phyloP scores from a whole-genome alignment of 2,797 vertebrate species.

The Sebastolobus altivelis region DNA sequence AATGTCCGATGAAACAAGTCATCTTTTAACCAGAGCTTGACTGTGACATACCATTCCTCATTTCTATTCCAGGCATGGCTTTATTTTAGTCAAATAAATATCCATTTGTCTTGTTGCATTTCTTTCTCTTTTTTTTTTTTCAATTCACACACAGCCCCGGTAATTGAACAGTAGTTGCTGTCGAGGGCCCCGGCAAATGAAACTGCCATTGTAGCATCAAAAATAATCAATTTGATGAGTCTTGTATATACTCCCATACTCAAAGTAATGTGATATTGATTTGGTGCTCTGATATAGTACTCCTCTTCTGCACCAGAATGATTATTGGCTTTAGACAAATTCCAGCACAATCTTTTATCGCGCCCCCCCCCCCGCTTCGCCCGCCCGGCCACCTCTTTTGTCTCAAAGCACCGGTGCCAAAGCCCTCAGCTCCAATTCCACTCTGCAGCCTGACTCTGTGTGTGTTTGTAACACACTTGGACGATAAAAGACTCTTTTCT shows the following conservation, averaged over 20 bases:
- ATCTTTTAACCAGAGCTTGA: slow-evolving; percentile 86
- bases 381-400: slow-evolving; percentile 53
- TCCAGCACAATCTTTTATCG: slow-evolving; percentile 75
- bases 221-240: slow-evolving; percentile 90
- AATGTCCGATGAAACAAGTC: slow-evolving; percentile 86
- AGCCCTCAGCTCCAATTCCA: slow-evolving; percentile 51
- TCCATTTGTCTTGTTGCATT: slow-evolving; percentile 83
- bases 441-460: slow-evolving; percentile 36
- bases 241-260: slow-evolving; percentile 87
- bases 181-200: slow-evolving; percentile 80
- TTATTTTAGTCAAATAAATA: slow-evolving; percentile 87
- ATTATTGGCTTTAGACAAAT: slow-evolving; percentile 88
- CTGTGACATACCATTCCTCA: slow-evolving; percentile 85
- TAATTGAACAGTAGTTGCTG: slow-evolving; percentile 86
- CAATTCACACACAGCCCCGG: slow-evolving; percentile 65
- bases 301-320: slow-evolving; percentile 77
- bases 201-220: slow-evolving; percentile 88
- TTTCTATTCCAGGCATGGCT: slow-evolving; percentile 79
- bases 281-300: slow-evolving; percentile 80
- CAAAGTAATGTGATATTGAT: slow-evolving; percentile 90
- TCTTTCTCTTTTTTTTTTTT: slow-evolving; percentile 34
- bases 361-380: background rate
- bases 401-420: slow-evolving; percentile 50
- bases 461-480: slow-evolving; percentile 48
- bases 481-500: slow-evolving; percentile 55